A percentile compares a stretch with the other conserved stretches of the same genome.
phyloP scores from a whole-genome alignment of 2,888 invertebrate genomes.

The Quadroppia sp. region DNA sequence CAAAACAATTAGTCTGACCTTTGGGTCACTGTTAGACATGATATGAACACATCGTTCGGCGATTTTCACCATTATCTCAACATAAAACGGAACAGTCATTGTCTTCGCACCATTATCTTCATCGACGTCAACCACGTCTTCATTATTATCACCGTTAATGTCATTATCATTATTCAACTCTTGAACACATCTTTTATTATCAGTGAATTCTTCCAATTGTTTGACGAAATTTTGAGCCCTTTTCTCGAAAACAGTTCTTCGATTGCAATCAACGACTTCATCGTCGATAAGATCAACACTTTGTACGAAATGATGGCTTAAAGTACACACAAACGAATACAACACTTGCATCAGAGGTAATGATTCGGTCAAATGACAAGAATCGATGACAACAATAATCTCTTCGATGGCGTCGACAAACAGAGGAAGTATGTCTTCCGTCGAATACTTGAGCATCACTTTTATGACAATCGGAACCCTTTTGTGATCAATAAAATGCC shows the following conservation, averaged over 20 bases:
- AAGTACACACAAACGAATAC: constrained; percentile 20
- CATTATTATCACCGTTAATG: not conserved
- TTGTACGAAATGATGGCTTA: not conserved
- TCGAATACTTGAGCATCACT: constrained; percentile 32
- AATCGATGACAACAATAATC: constrained; percentile 22
- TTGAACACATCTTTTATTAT: not conserved
- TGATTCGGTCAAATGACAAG: not conserved
- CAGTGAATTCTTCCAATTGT: constrained; percentile 14
- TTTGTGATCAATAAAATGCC: constrained; percentile 29
- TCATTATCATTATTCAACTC: not conserved
- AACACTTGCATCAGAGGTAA: constrained; percentile 35
- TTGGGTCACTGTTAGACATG: constrained; percentile 15
- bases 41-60: constrained; percentile 33
- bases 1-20: constrained; percentile 27
- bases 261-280: not conserved
- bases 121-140: not conserved
- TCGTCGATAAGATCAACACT: not conserved
- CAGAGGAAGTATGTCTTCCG: not conserved
- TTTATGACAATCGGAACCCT: constrained; percentile 27
- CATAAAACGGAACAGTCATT: constrained; percentile 18
- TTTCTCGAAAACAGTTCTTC: not conserved
- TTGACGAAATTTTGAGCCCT: constrained; percentile 23
- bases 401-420: constrained; percentile 6
- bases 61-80: constrained; percentile 15
- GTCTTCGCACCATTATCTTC: not conserved